Evolutionary conservation across 1,140 invertebrate species (phyloP).

Genomic region (Chelonus insularis): DNA sequence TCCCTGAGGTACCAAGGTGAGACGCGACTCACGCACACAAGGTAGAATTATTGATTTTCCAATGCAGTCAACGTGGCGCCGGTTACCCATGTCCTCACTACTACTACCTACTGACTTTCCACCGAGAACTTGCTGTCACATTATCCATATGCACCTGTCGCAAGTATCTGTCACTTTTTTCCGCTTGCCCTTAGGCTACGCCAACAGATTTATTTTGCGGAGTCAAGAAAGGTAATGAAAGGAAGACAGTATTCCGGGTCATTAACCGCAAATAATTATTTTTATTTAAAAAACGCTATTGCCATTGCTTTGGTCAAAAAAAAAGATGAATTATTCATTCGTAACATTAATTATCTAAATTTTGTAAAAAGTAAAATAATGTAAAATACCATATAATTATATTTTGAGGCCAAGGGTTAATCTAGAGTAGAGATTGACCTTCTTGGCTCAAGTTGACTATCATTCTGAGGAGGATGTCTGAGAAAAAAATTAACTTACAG

Average conservation of each 20-base stretch:
- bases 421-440: not conserved
- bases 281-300: not conserved
- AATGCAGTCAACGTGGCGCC: constrained; percentile 54
- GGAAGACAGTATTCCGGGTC: constrained; percentile 1
- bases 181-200: not conserved
- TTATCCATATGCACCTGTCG: not conserved
- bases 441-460: too few species aligned
- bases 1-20: constrained; percentile 32
- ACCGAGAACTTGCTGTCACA: not conserved
- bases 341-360: too few species aligned
- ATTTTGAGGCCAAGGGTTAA: constrained; percentile 1
- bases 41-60: constrained; percentile 54
- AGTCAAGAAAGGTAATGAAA: constrained; percentile 7
- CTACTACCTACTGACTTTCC: not conserved
- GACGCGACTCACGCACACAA: constrained; percentile 37
- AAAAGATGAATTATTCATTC: too few species aligned
- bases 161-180: not conserved
- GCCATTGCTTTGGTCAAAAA: too few species aligned
- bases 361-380: too few species aligned
- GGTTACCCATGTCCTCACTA: constrained; percentile 20
- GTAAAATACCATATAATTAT: too few species aligned
- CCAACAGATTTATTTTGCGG: too few species aligned
- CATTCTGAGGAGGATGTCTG: too few species aligned
- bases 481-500: too few species aligned
- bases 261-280: constrained; percentile 1